Conservation (phyloP, 1,140 invertebrate species). For the Neodiprion lecontei region DNA sequence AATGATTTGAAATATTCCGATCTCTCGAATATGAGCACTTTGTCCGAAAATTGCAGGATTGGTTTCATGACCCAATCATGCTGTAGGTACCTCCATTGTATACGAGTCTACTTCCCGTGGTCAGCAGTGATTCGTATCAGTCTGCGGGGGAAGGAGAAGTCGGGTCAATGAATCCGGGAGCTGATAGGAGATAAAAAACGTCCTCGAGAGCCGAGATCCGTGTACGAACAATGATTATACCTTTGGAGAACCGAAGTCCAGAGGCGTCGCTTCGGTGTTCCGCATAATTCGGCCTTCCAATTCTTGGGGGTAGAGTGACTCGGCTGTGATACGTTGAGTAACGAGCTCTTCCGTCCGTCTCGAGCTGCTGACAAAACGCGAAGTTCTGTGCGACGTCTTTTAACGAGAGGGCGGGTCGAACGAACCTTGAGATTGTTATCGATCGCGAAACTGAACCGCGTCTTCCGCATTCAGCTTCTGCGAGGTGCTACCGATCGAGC, state of each 20-base stretch:
- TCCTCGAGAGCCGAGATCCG: neutral
- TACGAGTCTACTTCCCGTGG: neutral
- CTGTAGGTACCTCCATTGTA: too few relatives aligned
- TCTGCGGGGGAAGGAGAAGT: neutral
- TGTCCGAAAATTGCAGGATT: too few relatives aligned
- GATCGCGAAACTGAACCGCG: neutral
- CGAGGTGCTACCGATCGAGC: neutral
- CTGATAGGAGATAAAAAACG: neutral
- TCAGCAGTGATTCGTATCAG: neutral
- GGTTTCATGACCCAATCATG: too few relatives aligned
- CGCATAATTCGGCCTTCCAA: too few relatives aligned
- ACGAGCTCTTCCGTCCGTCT: neutral
- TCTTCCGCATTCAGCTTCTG: neutral
- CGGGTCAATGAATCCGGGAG: neutral
- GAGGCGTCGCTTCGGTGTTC: neutral
- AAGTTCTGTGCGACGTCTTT: neutral
- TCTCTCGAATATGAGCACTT: too few relatives aligned
- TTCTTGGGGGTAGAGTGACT: too few relatives aligned
- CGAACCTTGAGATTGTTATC: constrained; percentile 2
- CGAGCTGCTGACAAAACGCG: neutral
- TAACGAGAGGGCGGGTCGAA: neutral
- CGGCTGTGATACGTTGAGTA: too few relatives aligned
- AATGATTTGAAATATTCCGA: too few relatives aligned
- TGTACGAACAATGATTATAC: neutral
- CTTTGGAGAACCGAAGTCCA: neutral